Percentiles rank a stretch among this genome's conserved stretches.
Evolutionary conservation across 2,797 vertebrate genomes (phyloP).

Genomic region (Columba guinea): DNA sequence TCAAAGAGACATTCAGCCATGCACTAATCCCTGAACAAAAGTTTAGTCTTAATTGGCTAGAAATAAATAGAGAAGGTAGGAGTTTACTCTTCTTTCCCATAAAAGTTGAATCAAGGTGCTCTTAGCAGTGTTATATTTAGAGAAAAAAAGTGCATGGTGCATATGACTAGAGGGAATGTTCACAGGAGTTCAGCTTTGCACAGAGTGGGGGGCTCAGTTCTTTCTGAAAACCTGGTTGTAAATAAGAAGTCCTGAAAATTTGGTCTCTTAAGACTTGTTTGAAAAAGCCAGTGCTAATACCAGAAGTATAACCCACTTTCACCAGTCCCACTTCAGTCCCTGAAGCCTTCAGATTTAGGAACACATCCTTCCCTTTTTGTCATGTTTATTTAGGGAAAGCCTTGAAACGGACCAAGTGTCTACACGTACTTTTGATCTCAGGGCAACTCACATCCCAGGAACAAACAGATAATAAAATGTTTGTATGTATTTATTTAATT

Average conservation of each 20-base stretch:
- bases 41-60: neutral
- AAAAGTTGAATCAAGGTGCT: neutral
- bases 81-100: neutral
- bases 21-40: neutral
- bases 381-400: neutral
- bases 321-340: neutral
- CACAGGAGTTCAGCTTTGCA: neutral
- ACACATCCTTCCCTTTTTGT: fast-evolving
- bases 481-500: slow-evolving; percentile 38
- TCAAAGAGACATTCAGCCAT: neutral
- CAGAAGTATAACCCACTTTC: neutral
- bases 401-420: neutral
- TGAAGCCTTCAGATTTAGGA: neutral
- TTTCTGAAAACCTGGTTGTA: neutral
- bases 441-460: neutral
- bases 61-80: neutral
- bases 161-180: neutral
- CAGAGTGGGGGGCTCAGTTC: neutral
- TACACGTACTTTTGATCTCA: neutral
- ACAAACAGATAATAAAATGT: neutral
- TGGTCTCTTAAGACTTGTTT: neutral
- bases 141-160: fast-evolving
- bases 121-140: neutral
- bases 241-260: neutral
- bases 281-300: neutral